phyloP scores from a whole-genome alignment of 1,140 invertebrate genomes.

The Wasmannia auropunctata region DNA sequence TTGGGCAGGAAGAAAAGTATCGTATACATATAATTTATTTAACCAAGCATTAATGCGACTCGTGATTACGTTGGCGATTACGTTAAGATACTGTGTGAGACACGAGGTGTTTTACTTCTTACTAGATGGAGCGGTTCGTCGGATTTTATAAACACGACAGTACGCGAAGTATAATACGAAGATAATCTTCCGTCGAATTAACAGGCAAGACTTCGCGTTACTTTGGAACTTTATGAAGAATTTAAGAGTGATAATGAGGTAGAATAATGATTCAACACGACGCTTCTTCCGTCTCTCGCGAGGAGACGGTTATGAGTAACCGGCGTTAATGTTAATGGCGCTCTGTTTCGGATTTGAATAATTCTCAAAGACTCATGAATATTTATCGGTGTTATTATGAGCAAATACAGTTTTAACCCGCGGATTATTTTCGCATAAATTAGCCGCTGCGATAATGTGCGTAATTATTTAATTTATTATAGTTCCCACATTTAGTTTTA shows the following conservation, averaged over 20 bases:
- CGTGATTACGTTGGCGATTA: neutral
- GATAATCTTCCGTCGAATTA: slow-evolving; percentile 67
- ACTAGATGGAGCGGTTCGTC: neutral
- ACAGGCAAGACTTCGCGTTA: slow-evolving; percentile 24
- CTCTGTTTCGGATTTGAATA: slow-evolving; percentile 65
- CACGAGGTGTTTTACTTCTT: neutral
- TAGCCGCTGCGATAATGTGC: slow-evolving; percentile 8
- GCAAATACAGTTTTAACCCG: slow-evolving; percentile 44
- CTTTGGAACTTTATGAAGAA: slow-evolving; percentile 38
- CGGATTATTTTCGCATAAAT: slow-evolving; percentile 53
- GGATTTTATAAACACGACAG: neutral
- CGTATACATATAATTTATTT: neutral
- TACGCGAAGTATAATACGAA: neutral
- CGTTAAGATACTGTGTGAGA: neutral
- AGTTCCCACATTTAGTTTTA: neutral
- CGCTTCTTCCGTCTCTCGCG: neutral
- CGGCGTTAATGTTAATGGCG: slow-evolving; percentile 37
- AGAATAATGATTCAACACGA: slow-evolving; percentile 8
- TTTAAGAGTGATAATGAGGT: slow-evolving; percentile 34
- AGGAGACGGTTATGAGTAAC: slow-evolving; percentile 30
- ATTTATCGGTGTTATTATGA: slow-evolving; percentile 46
- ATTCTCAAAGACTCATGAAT: slow-evolving; percentile 54
- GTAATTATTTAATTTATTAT: slow-evolving; percentile 51
- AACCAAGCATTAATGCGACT: neutral
- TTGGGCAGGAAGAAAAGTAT: neutral